phyloP scores from a whole-genome alignment of 2,888 invertebrate species.

The Hoplodrina blanda region DNA sequence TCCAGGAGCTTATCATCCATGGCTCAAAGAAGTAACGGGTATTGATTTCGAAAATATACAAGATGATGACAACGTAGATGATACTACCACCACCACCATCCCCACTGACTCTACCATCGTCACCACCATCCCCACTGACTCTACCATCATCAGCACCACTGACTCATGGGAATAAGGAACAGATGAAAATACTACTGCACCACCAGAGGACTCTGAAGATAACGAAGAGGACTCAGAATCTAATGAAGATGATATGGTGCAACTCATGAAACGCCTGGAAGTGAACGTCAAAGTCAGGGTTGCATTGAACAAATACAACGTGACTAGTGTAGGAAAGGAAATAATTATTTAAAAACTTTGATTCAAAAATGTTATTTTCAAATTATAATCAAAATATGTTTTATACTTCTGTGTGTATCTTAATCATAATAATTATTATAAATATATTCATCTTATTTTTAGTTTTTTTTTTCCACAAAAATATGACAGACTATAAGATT shows the following conservation, averaged over 20 bases:
- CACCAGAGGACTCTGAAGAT: conserved; percentile 52
- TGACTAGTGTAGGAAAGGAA: conserved; percentile 58
- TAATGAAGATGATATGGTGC: conserved; percentile 72
- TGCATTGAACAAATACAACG: conserved; percentile 75
- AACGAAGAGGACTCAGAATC: conserved; percentile 62
- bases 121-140: not conserved
- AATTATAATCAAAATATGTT: not conserved
- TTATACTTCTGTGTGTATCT: too few species aligned
- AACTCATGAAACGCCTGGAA: conserved; percentile 80
- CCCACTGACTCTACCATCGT: not conserved
- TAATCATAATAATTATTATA: too few species aligned
- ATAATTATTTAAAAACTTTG: not conserved
- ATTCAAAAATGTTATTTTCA: not conserved
- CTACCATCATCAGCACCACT: not conserved
- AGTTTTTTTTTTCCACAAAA: too few species aligned
- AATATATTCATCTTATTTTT: too few species aligned
- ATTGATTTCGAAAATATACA: conserved; percentile 79
- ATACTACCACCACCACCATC: not conserved
- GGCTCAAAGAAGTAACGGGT: conserved; percentile 78
- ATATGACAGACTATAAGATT: too few species aligned
- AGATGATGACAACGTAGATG: conserved; percentile 53
- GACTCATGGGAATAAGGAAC: not conserved
- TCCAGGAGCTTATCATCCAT: conserved; percentile 80
- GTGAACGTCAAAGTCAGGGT: conserved; percentile 84
- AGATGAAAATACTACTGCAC: not conserved